These are phyloP conservation scores for Amphipoea oculea DNA, from an alignment of 2,888 invertebrate genomes.

Conservation along the genomic window DNA sequence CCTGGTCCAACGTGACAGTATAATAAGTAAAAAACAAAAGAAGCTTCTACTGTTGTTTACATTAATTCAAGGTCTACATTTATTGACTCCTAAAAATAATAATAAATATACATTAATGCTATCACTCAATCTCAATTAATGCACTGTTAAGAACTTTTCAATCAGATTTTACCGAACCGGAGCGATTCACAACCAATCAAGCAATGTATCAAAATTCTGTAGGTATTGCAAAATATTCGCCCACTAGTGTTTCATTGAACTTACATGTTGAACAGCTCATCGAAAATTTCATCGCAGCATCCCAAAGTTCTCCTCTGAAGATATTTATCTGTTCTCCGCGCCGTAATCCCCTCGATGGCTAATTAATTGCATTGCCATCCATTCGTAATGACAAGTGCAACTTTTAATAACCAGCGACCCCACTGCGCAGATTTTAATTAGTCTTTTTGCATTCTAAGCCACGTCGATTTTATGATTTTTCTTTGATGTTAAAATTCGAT, in stretches of 20 bases:
- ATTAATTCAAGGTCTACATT: not conserved
- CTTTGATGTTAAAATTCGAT: constrained; percentile 17
- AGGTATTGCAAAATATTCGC: not conserved
- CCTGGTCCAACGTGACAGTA: no score
- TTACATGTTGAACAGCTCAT: constrained; percentile 3
- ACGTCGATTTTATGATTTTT: constrained; percentile 21
- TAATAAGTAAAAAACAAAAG: not conserved
- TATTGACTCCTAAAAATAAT: not conserved
- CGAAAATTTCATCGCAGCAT: not conserved
- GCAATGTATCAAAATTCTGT: not conserved
- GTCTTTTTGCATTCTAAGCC: constrained; percentile 36
- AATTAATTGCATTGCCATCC: constrained; percentile 62
- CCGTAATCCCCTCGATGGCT: constrained; percentile 21
- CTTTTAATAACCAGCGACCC: constrained; percentile 52
- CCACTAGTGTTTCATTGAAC: not conserved
- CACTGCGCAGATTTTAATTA: constrained; percentile 47
- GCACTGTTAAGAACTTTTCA: not conserved
- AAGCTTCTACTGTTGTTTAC: not conserved
- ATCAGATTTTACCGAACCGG: not conserved
- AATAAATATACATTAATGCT: not conserved
- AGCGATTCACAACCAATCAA: not conserved
- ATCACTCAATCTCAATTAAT: not conserved
- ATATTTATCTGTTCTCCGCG: constrained; percentile 33
- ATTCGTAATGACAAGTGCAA: constrained; percentile 52
- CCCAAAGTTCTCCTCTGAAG: constrained; percentile 8